phyloP scores from a whole-genome alignment of 2,113 vertebrate species.

The Ornithorhynchus anatinus region DNA sequence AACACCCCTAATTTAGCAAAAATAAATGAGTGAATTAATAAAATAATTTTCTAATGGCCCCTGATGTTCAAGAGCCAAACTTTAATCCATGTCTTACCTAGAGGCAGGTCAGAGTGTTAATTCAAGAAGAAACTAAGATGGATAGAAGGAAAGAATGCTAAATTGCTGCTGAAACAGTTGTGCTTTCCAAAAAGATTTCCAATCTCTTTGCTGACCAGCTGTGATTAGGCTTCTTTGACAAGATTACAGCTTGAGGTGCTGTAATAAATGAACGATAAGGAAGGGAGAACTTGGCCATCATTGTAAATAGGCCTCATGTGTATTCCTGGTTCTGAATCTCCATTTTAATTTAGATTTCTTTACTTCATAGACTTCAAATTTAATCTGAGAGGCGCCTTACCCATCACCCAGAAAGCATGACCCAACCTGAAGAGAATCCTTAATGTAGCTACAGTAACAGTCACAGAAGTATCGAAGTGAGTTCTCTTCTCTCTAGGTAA shows the following conservation, averaged over 20 bases:
- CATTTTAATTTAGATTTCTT: background rate
- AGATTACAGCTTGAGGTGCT: background rate
- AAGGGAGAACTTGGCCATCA: background rate
- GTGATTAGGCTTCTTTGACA: background rate
- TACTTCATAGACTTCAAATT: background rate
- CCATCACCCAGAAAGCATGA: background rate
- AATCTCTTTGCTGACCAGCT: background rate
- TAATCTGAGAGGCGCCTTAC: background rate
- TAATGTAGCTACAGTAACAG: background rate
- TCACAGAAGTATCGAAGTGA: background rate
- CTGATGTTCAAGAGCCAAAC: background rate
- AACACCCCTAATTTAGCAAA: background rate
- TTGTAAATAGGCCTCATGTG: background rate
- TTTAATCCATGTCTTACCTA: background rate
- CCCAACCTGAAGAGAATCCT: constrained; percentile 8
- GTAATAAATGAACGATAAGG: background rate
- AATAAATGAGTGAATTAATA: background rate
- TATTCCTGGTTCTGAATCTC: background rate
- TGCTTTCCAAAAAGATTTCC: background rate
- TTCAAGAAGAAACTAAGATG: background rate
- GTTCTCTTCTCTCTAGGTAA: background rate
- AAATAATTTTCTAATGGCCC: background rate
- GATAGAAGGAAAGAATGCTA: background rate
- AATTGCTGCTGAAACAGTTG: background rate
- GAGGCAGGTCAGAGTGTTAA: background rate